phyloP scores from a whole-genome alignment of 2,113 vertebrate genomes.

The Kryptolebias marmoratus region DNA sequence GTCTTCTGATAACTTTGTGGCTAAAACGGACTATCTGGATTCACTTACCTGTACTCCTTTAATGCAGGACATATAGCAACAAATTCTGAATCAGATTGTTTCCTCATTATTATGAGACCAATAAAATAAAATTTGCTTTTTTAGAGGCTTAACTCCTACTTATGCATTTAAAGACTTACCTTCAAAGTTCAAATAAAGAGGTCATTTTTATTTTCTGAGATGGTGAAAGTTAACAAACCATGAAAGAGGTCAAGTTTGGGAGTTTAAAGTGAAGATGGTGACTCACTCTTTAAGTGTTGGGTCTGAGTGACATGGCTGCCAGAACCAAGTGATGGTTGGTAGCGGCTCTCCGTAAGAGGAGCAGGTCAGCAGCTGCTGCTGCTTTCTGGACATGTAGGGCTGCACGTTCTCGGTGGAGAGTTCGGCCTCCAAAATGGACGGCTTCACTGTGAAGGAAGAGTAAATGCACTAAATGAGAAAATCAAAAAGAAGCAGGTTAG shows the following conservation, averaged over 20 bases:
- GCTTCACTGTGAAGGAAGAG: constrained; percentile 79
- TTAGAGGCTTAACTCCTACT: neutral
- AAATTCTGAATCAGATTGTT: too few species aligned
- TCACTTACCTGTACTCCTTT: too few species aligned
- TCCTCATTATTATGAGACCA: too few species aligned
- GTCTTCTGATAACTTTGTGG: too few species aligned
- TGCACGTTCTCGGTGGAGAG: constrained; percentile 62
- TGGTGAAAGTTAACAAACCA: neutral
- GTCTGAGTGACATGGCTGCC: constrained; percentile 83
- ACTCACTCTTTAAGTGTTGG: constrained; percentile 66
- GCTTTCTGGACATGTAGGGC: constrained; percentile 68
- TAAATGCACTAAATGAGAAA: neutral
- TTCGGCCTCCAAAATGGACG: constrained; percentile 86
- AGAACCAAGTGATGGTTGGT: constrained; percentile 85
- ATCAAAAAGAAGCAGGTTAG: constrained; percentile 38
- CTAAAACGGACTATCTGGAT: too few species aligned
- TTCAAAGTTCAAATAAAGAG: neutral
- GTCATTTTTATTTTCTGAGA: neutral
- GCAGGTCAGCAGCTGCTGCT: constrained; percentile 84
- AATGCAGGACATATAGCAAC: too few species aligned
- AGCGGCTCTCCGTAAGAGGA: constrained; percentile 79
- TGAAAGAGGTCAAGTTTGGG: neutral
- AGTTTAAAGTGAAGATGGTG: neutral
- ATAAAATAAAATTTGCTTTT: too few species aligned
- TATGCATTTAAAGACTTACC: neutral